A percentile compares a stretch with the other conserved stretches of the same genome.
Evolutionary conservation across 2,888 invertebrate genomes (phyloP).

Genomic region (Opisthograptis luteolata): DNA sequence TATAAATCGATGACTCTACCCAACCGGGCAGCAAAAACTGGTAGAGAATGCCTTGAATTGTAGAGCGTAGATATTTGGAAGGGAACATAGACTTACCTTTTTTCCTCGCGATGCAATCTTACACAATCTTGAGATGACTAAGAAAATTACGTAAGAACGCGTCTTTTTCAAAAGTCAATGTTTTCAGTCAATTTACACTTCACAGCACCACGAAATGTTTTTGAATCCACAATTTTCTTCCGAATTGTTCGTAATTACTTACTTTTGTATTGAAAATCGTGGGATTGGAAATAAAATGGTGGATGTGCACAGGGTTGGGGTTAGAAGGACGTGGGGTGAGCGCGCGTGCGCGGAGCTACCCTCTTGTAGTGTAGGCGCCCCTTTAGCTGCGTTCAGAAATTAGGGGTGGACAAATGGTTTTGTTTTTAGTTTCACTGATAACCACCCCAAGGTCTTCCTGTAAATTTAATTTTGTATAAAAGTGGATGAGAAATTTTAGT

Average conservation of each 20-base stretch:
- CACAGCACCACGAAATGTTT: constrained; percentile 32
- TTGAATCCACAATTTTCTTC: constrained; percentile 22
- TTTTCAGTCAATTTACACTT: constrained; percentile 40
- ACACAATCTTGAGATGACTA: constrained; percentile 43
- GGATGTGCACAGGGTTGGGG: constrained; percentile 62
- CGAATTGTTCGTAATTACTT: constrained; percentile 16
- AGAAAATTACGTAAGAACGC: constrained; percentile 56
- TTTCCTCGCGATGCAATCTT: constrained; percentile 39
- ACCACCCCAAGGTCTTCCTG: too few species aligned
- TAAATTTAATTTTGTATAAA: too few species aligned
- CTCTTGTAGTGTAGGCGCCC: constrained; percentile 32
- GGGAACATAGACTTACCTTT: constrained; percentile 28
- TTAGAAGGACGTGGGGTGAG: constrained; percentile 45
- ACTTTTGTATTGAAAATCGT: constrained; percentile 29
- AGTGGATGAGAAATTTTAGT: too few species aligned
- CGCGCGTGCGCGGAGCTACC: constrained; percentile 62
- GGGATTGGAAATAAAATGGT: constrained; percentile 74
- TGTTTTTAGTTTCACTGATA: neutral
- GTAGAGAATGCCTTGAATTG: neutral
- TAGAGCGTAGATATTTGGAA: neutral
- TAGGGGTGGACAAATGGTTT: constrained; percentile 15
- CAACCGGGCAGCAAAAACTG: neutral
- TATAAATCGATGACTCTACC: constrained; percentile 26
- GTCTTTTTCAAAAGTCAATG: constrained; percentile 31
- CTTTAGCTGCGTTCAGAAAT: constrained; percentile 57